Percentiles rank a stretch among this genome's conserved stretches.
These are phyloP conservation scores for Acrobasis repandana DNA, from an alignment of 2,888 invertebrate species.

Conservation along the genomic window DNA sequence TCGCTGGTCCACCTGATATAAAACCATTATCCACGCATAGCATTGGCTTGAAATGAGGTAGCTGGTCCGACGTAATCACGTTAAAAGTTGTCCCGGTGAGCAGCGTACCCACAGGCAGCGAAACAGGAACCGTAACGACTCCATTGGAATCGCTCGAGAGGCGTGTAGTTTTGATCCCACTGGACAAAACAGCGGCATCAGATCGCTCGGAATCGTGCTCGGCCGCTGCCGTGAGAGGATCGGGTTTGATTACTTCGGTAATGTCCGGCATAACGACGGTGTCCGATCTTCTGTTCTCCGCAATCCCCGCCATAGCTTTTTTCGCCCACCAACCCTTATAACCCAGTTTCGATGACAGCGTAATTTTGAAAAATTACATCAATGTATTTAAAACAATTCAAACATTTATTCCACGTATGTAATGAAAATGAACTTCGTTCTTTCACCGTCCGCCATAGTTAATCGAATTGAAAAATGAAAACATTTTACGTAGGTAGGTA, in stretches of 20 bases:
- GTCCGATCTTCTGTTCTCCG: constrained; percentile 81
- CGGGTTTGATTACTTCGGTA: constrained; percentile 84
- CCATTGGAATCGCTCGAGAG: constrained; percentile 64
- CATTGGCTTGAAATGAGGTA: constrained; percentile 93
- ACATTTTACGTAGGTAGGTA: constrained; percentile 40
- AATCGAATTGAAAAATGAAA: constrained; percentile 49
- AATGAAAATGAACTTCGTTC: constrained; percentile 44
- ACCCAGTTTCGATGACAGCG: constrained; percentile 46
- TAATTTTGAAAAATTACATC: constrained; percentile 47
- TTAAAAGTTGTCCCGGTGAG: constrained; percentile 92
- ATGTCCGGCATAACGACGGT: constrained; percentile 88
- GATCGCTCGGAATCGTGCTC: constrained; percentile 82
- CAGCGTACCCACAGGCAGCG: constrained; percentile 90
- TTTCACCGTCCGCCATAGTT: constrained; percentile 62
- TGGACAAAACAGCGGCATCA: constrained; percentile 71
- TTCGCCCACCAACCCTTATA: constrained; percentile 52
- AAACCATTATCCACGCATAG: constrained; percentile 93
- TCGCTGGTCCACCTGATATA: constrained; percentile 85
- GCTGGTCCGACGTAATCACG: constrained; percentile 92
- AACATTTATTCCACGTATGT: constrained; percentile 33
- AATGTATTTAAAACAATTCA: constrained; percentile 32
- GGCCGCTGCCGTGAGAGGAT: constrained; percentile 84
- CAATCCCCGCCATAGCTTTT: constrained; percentile 73
- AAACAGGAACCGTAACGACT: constrained; percentile 83
- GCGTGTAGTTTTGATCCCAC: constrained; percentile 56